Evolutionary conservation across 2,888 invertebrate species (phyloP), one percentile per base, ranked within the genome.

Genomic region (Busseola fusca): DNA sequence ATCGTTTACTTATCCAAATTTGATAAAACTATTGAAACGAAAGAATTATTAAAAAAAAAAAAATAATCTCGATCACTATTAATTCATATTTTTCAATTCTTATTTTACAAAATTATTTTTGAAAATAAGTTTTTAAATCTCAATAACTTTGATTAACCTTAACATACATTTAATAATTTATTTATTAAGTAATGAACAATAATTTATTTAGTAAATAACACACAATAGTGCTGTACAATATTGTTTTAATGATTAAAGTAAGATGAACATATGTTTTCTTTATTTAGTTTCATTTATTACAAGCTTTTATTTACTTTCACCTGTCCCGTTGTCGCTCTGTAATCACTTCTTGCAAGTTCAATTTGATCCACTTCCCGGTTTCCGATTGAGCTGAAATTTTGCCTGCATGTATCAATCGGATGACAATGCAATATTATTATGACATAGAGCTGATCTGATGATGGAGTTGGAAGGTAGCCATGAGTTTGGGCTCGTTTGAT

Each of bases 251-350:
- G 72, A 72, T 75, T 80, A 79, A 64, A 73, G 58, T 74, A 71
- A 66, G 78, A 72, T 74, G 70, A 81, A 64, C 48, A 77, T 79
- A 68, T 12, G n/a, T 62, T 64, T 58, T 57, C 74, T 74, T 81
- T 68, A 75, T 69, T 81, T 84, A 78, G 86, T 87, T 86, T 88
- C 9, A 48, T 91, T 86, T 89, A 87, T 89, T 91, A 90, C 82
- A 87, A 87, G 89, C 80, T n/a, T n/a, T n/a, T n/a, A n/a, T n/a
- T n/a, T n/a, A n/a, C n/a, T n/a, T n/a, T n/a, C n/a, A n/a, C n/a
- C n/a, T n/a, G n/a, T n/a, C n/a, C n/a, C n/a, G n/a, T n/a, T n/a
- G n/a, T n/a, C n/a, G n/a, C n/a, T n/a, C n/a, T n/a, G n/a, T n/a
- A n/a, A n/a, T n/a, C n/a, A n/a, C n/a, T n/a, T n/a, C n/a, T n/a